A percentile compares a stretch with the other conserved stretches of the same genome.
Conservation (phyloP, 2,113 vertebrate genomes). For the Hoplias malabaricus region DNA sequence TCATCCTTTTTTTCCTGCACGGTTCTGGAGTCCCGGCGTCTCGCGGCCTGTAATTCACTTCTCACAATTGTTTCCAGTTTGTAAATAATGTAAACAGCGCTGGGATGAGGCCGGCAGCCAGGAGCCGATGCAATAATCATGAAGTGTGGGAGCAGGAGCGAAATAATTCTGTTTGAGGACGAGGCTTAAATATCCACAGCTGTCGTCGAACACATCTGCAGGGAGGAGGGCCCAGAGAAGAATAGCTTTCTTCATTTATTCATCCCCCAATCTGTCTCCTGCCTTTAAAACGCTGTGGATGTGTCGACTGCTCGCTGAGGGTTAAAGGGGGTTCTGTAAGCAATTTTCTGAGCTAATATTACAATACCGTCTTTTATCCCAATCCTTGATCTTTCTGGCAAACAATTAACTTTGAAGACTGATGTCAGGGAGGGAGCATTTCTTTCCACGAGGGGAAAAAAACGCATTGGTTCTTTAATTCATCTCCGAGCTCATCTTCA, state of each 20-base stretch:
- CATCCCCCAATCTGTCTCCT: conserved; percentile 65
- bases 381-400: conserved; percentile 18
- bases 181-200: conserved; percentile 71
- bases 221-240: conserved; percentile 63
- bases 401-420: conserved; percentile 37
- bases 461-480: too few relatives aligned
- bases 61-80: conserved; percentile 69
- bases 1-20: conserved; percentile 60
- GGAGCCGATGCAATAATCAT: conserved; percentile 77
- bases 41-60: conserved; percentile 61
- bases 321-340: conserved; percentile 30
- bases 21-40: conserved; percentile 44
- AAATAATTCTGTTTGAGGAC: conserved; percentile 76
- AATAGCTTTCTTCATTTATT: conserved; percentile 69
- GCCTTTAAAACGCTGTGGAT: conserved; percentile 53
- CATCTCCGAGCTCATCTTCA: too few relatives aligned
- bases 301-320: conserved; percentile 49
- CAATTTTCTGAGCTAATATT: conserved; percentile 22
- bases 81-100: conserved; percentile 72
- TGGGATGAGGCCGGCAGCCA: conserved; percentile 60
- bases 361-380: conserved; percentile 36
- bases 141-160: conserved; percentile 67
- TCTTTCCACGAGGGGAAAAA: too few relatives aligned
- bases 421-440: conserved; percentile 40
- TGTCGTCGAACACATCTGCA: conserved; percentile 66